phyloP scores from a whole-genome alignment of 2,888 invertebrate genomes.

The Muschampia plurimacula region DNA sequence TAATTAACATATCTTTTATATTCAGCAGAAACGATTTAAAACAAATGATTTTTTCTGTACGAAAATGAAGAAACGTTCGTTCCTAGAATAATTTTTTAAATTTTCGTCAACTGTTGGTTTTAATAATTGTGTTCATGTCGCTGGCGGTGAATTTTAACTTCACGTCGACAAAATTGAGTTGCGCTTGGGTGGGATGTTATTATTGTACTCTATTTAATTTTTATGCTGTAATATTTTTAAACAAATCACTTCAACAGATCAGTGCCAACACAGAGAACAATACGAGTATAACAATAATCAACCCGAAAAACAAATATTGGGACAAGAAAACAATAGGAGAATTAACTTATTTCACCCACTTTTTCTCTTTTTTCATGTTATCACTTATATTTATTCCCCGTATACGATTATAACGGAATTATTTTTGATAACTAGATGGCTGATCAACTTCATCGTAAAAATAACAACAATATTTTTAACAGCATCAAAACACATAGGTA shows the following conservation, averaged over 20 bases:
- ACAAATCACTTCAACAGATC: background rate
- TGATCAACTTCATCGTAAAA: background rate
- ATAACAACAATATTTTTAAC: background rate
- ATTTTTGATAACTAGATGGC: background rate
- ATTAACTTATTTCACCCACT: background rate
- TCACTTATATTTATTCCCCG: background rate
- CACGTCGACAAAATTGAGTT: slow-evolving; percentile 5
- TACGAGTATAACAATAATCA: background rate
- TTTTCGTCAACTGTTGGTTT: background rate
- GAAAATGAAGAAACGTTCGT: background rate
- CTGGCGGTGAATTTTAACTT: slow-evolving; percentile 7
- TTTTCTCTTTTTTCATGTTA: too few relatives aligned
- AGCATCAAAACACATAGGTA: background rate
- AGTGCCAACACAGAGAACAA: background rate
- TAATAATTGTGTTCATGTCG: slow-evolving; percentile 8
- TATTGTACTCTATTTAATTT: slow-evolving; percentile 6
- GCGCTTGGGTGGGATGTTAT: slow-evolving; percentile 1
- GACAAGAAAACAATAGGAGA: background rate
- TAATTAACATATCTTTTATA: too few relatives aligned
- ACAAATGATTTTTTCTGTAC: background rate
- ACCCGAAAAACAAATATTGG: background rate
- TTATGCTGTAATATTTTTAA: background rate
- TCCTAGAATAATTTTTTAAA: background rate
- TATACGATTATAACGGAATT: background rate
- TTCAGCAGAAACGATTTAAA: background rate